A percentile compares a stretch with the other conserved stretches of the same genome.
Conservation (phyloP, 37 sponge, comb jelly and placozoan species). For the Aphrocallistes beatrix region DNA sequence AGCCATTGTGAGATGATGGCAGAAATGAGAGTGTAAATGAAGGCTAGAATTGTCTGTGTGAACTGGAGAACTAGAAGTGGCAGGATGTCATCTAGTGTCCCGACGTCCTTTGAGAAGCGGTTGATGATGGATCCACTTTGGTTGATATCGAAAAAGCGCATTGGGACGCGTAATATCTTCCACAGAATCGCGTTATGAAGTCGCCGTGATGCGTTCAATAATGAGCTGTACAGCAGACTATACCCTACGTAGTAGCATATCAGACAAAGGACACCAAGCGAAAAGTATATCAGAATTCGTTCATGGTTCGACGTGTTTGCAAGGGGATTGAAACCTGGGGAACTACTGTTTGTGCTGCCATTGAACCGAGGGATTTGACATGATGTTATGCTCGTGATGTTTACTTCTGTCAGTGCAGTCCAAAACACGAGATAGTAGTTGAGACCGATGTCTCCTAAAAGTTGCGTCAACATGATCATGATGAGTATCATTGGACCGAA, state of each 20-base stretch:
- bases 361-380: too few relatives aligned
- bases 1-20: background rate
- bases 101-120: constrained; percentile 1
- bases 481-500: background rate
- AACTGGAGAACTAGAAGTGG: background rate
- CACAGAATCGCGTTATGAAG: background rate
- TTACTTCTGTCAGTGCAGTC: background rate
- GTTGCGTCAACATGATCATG: background rate
- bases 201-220: background rate
- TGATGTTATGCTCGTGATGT: background rate
- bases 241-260: background rate
- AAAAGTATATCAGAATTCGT: background rate
- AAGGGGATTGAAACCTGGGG: background rate
- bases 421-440: background rate
- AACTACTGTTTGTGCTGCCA: background rate
- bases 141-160: background rate
- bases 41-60: background rate
- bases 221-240: background rate
- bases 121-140: constrained; percentile 2
- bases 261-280: background rate
- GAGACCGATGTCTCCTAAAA: background rate
- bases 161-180: background rate
- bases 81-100: background rate
- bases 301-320: background rate
- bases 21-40: background rate